Evolutionary conservation across 2,797 vertebrate genomes (phyloP), one percentile per base, ranked within the genome.

Genomic region (Lithobates sylvaticus): DNA sequence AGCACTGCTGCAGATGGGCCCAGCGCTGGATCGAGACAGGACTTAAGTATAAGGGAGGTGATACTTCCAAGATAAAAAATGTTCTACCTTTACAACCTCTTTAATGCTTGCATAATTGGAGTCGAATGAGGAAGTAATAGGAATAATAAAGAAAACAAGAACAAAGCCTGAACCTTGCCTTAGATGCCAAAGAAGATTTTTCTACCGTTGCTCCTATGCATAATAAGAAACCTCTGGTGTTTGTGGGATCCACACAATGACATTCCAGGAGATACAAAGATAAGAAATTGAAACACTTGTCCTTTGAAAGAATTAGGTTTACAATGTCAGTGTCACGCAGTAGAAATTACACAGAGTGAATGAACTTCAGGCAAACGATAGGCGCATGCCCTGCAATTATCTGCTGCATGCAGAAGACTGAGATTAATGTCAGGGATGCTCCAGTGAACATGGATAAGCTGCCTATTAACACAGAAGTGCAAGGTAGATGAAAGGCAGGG

Each of bases 361-460:
- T 27, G 34, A 34, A 68, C 18, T 7, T 16, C 32, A 13, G 64
- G 39, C 84, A 80, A 50, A 29, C 71, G 81, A 68, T 79, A 65
- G 78, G 71, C 69, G 58, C 50, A 73, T 70, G 54, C 76, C n/a
- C n/a, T 69, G 65, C 81, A 83, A 83, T 83, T 83, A 58, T 81
- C 71, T 78, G 32, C 54, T 67, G 58, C 69, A 80, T 29, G 29
- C 61, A 36, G 42, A 65, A 23, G 58, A 67, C 65, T 67, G 42
- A 75, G 71, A 81, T 80, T 80, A 67, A 54, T 86, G n/a, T 21
- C 42, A 65, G 61, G 42, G 78, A 86, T 86, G 84, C 78, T 67
- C 78, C 71, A 76, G 29, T 86, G 84, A 73, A 44, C 84, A 76
- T 16, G 69, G 72, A 81, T 81, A 86, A 86, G 64, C 74, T 32